These are phyloP conservation scores for Xenentodon cancila DNA, from an alignment of 2,797 vertebrate species.

Conservation along the genomic window DNA sequence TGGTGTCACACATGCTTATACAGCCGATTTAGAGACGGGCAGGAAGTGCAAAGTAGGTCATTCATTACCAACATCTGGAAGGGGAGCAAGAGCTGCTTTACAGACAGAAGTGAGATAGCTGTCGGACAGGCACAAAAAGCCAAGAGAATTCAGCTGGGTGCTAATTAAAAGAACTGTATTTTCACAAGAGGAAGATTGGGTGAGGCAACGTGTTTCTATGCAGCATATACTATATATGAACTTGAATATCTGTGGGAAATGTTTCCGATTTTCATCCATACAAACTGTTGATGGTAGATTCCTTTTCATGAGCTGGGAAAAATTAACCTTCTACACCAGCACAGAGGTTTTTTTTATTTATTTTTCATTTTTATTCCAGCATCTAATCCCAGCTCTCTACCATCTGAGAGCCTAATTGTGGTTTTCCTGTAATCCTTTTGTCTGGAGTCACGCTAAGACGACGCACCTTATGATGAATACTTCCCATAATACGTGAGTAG, in stretches of 20 bases:
- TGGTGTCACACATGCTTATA: conserved; percentile 66
- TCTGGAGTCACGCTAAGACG: conserved; percentile 51
- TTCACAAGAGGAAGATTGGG: conserved; percentile 59
- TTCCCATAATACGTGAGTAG: neutral
- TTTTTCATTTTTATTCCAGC: conserved; percentile 55
- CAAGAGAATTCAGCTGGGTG: conserved; percentile 68
- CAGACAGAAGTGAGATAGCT: conserved; percentile 42
- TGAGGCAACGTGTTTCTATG: conserved; percentile 14
- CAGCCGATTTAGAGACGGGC: conserved; percentile 66
- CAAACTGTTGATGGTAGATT: conserved; percentile 37
- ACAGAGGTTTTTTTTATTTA: conserved; percentile 19
- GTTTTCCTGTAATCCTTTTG: conserved; percentile 60
- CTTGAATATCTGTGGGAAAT: conserved; percentile 56
- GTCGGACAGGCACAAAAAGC: conserved; percentile 46
- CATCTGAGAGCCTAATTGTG: conserved; percentile 67
- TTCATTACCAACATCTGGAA: conserved; percentile 72
- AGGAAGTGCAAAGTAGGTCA: conserved; percentile 79
- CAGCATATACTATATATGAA: conserved; percentile 5
- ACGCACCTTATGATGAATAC: conserved; percentile 30
- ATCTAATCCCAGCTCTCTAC: conserved; percentile 74
- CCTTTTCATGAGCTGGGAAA: conserved; percentile 43
- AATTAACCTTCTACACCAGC: conserved; percentile 57
- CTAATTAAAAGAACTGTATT: conserved; percentile 68
- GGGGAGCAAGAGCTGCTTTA: conserved; percentile 50
- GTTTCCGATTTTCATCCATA: conserved; percentile 9